Evolutionary conservation across 2,797 vertebrate species (phyloP).

Genomic region (Tragelaphus oryx): DNA sequence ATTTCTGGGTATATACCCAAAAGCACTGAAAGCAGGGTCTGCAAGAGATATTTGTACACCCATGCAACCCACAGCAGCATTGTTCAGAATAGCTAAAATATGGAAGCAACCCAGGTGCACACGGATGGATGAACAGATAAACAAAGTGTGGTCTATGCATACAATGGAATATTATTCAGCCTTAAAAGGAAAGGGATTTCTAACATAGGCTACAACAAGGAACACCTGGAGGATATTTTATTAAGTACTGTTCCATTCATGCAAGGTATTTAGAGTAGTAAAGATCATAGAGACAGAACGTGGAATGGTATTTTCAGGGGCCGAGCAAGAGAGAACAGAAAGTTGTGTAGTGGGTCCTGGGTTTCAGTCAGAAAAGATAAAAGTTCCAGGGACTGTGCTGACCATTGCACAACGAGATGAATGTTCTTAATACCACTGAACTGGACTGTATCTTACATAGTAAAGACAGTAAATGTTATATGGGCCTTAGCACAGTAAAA

Average conservation of each 20-base stretch:
- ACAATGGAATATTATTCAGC: background rate
- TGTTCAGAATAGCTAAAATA: background rate
- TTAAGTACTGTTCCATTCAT: background rate
- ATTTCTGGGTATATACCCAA: background rate
- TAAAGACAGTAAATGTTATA: background rate
- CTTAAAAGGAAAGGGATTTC: background rate
- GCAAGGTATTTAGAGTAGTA: background rate
- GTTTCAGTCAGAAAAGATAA: background rate
- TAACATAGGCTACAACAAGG: background rate
- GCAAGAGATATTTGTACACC: background rate
- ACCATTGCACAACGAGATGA: background rate
- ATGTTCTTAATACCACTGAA: background rate
- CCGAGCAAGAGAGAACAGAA: background rate
- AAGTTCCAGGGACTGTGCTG: background rate
- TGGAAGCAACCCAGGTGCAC: background rate
- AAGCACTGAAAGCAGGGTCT: background rate
- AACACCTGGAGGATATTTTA: background rate
- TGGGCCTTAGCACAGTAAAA: background rate
- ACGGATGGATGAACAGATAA: background rate
- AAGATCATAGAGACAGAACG: background rate
- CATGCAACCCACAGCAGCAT: background rate
- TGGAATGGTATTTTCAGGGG: no score
- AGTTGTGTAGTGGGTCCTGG: background rate
- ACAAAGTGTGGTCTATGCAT: background rate
- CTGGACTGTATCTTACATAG: background rate